These are phyloP conservation scores for Merodon equestris DNA, from an alignment of 2,888 invertebrate species.

Conservation along the genomic window DNA sequence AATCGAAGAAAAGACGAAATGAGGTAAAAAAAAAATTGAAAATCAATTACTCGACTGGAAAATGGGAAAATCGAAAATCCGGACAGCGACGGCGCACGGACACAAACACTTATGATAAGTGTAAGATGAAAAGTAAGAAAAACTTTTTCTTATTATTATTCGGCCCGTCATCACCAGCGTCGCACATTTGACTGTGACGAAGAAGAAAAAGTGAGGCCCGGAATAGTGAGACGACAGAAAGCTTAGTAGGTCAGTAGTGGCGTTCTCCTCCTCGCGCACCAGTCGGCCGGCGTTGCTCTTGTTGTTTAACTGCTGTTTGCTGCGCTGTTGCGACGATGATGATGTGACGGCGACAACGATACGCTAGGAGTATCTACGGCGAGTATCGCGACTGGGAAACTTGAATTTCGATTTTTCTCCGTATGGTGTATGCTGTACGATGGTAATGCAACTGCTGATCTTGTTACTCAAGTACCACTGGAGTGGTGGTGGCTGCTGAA, in stretches of 20 bases:
- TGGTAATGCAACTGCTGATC: conserved; percentile 1
- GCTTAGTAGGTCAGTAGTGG: conserved; percentile 78
- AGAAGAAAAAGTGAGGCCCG: conserved; percentile 72
- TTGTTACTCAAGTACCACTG: too few relatives aligned
- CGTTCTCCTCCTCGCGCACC: conserved; percentile 70
- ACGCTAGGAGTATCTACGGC: conserved; percentile 58
- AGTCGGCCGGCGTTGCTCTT: too few relatives aligned
- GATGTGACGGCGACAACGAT: conserved; percentile 25
- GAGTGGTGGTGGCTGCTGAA: too few relatives aligned
- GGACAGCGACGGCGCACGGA: conserved; percentile 4
- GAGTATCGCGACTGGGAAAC: conserved; percentile 63
- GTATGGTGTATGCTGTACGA: conserved; percentile 51
- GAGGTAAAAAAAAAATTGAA: conserved; percentile 5
- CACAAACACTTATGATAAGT: conserved; percentile 35
- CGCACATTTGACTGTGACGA: conserved; percentile 71
- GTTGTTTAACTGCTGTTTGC: conserved; percentile 59
- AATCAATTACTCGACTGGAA: conserved; percentile 33
- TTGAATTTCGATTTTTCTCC: conserved; percentile 56
- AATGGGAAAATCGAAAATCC: conserved; percentile 22
- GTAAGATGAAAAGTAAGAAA: conserved; percentile 70
- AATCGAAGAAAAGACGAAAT: conserved; percentile 10
- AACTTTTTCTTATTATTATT: conserved; percentile 78
- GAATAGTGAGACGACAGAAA: conserved; percentile 64
- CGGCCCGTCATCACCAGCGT: conserved; percentile 71
- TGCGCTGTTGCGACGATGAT: conserved; percentile 57